A percentile compares a stretch with the other conserved stretches of the same genome.
phyloP scores from a whole-genome alignment of 2,113 vertebrate species.

The Ageneiosus marmoratus region DNA sequence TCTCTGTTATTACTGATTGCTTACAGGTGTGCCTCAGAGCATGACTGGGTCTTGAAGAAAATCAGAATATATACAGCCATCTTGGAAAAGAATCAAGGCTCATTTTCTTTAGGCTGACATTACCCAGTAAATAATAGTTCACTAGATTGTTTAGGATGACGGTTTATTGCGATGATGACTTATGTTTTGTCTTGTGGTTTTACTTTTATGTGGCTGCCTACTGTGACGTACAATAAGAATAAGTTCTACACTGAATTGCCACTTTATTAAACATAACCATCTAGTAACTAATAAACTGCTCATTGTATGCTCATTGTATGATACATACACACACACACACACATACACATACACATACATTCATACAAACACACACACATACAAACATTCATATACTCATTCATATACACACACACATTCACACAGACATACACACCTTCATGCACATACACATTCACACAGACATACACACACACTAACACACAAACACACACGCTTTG shows the following conservation, averaged over 20 bases:
- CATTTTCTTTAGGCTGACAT: slow-evolving; percentile 15
- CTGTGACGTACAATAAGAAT: neutral
- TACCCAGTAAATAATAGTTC: slow-evolving; percentile 7
- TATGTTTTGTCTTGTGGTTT: neutral
- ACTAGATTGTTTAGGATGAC: neutral
- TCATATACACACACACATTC: too few relatives aligned
- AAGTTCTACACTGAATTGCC: neutral
- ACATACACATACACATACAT: too few relatives aligned
- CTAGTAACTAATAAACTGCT: slow-evolving; percentile 2
- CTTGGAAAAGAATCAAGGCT: slow-evolving; percentile 5
- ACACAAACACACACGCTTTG: neutral
- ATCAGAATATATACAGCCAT: slow-evolving; percentile 13
- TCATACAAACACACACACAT: neutral
- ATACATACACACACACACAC: slow-evolving; percentile 1
- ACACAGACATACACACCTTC: neutral
- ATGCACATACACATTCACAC: neutral
- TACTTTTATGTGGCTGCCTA: neutral
- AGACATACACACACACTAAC: slow-evolving; percentile 2
- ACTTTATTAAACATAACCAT: neutral
- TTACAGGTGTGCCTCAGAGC: slow-evolving; percentile 2
- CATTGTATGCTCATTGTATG: neutral
- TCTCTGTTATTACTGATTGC: neutral
- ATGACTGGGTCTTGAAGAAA: slow-evolving; percentile 1
- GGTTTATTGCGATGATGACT: neutral
- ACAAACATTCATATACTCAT: too few relatives aligned